Conservation (phyloP, 1,140 invertebrate species). For the Luehdorfia chinensis region DNA sequence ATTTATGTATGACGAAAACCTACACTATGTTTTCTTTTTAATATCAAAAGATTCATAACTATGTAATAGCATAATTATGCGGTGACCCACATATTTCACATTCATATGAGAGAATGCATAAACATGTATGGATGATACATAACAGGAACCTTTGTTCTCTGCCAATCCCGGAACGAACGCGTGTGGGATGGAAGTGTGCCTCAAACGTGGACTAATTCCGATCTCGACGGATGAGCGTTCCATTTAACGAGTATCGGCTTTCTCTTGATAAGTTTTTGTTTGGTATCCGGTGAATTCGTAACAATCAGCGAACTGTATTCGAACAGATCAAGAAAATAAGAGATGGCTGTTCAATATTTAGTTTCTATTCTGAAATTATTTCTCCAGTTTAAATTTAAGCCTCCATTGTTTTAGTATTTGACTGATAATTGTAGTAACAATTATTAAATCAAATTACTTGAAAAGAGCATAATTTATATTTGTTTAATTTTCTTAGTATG, state of each 20-base stretch:
- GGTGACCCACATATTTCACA: background rate
- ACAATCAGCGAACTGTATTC: constrained; percentile 4
- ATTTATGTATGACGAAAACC: too few species aligned
- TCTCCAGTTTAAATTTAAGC: too few species aligned
- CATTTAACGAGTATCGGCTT: constrained; percentile 19
- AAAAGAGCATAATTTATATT: too few species aligned
- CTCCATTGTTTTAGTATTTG: too few species aligned
- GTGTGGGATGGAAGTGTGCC: background rate
- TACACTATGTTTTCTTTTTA: too few species aligned
- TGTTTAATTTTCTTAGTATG: too few species aligned
- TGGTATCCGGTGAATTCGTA: constrained; percentile 12
- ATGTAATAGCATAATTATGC: too few species aligned
- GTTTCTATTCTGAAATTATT: too few species aligned
- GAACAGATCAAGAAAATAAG: background rate
- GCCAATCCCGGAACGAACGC: constrained; percentile 9
- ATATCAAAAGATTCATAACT: too few species aligned
- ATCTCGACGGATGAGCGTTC: constrained; percentile 5
- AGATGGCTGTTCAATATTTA: too few species aligned
- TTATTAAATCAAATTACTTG: too few species aligned
- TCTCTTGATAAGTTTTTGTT: constrained; percentile 17
- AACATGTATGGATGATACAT: background rate
- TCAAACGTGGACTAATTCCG: constrained; percentile 13
- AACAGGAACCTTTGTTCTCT: constrained; percentile 9
- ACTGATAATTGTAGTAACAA: too few species aligned
- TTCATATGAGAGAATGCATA: background rate